These are phyloP conservation scores for Cheirogaleus medius DNA, from an alignment of 2,113 vertebrate genomes.

Conservation along the genomic window DNA sequence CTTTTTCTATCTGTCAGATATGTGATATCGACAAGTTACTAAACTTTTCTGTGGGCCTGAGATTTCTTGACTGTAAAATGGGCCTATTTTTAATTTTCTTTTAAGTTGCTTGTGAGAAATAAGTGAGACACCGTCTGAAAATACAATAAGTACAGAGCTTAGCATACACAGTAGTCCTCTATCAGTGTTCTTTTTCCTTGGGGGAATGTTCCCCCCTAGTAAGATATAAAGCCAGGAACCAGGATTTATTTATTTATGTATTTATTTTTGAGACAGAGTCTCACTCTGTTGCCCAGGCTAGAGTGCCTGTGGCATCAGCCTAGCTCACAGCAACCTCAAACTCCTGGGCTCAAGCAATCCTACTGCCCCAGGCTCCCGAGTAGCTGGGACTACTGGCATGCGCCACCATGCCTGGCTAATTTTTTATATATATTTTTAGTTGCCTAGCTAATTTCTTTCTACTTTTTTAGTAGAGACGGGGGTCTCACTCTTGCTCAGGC, in stretches of 20 bases:
- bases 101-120: background rate
- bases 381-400: no score
- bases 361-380: no score
- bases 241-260: background rate
- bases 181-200: background rate
- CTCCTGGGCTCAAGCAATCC: no score
- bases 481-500: no score
- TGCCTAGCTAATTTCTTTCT: no score
- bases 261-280: no score
- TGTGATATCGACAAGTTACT: background rate
- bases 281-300: no score
- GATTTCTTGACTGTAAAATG: background rate
- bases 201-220: background rate
- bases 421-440: no score
- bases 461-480: no score
- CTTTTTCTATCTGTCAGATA: background rate
- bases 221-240: background rate
- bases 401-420: no score
- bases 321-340: no score
- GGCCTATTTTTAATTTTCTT: background rate
- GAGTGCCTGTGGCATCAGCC: no score
- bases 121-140: background rate
- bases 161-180: background rate
- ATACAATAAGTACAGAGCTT: background rate
- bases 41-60: background rate